These are phyloP conservation scores for Entelurus aequoreus DNA, from an alignment of 2,113 vertebrate species.

Conservation along the genomic window DNA sequence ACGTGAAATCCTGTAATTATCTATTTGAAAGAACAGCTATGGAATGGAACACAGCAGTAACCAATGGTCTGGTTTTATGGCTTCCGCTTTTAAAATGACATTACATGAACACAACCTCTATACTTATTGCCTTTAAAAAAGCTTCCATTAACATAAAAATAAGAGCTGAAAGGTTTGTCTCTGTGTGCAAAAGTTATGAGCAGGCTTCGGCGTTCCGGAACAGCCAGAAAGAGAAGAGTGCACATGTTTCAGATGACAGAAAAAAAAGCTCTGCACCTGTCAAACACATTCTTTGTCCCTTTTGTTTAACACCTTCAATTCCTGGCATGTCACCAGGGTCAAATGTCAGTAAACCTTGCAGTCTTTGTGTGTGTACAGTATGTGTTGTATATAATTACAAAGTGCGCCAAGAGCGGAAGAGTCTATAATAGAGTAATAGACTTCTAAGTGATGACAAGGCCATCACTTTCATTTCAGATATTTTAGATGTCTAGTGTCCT, in stretches of 20 bases:
- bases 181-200: constrained; percentile 10
- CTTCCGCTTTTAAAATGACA: too few relatives aligned
- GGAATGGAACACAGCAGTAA: too few relatives aligned
- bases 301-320: constrained; percentile 55
- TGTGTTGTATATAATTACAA: constrained; percentile 19
- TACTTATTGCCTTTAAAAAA: too few relatives aligned
- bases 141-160: too few relatives aligned
- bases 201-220: constrained; percentile 26
- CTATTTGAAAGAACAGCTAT: too few relatives aligned
- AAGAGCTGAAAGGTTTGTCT: constrained; percentile 6
- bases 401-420: not conserved
- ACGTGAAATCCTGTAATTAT: too few relatives aligned
- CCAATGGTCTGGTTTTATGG: too few relatives aligned
- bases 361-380: not conserved
- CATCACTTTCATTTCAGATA: constrained; percentile 18
- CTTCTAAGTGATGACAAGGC: constrained; percentile 12
- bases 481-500: not conserved
- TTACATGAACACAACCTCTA: too few relatives aligned
- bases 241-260: constrained; percentile 48
- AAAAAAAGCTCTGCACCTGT: constrained; percentile 61
- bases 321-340: constrained; percentile 39
- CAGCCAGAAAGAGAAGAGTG: constrained; percentile 27
- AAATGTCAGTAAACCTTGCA: constrained; percentile 22
- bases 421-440: constrained; percentile 29
- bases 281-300: constrained; percentile 47